These are phyloP conservation scores for Cerastis leucographa DNA, from an alignment of 2,888 invertebrate genomes.

Conservation along the genomic window DNA sequence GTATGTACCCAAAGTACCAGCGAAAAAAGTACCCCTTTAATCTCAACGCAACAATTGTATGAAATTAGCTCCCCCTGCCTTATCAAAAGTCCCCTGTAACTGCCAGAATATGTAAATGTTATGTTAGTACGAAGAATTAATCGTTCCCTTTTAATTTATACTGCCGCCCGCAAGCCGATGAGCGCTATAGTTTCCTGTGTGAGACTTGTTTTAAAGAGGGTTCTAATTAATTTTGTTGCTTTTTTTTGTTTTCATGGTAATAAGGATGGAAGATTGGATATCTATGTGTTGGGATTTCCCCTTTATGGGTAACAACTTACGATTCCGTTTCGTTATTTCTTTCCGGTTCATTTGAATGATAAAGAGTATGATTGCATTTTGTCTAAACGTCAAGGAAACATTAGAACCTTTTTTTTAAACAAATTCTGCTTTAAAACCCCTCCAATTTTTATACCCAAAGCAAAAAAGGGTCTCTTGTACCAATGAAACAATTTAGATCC, in stretches of 20 bases:
- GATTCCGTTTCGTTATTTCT: conserved; percentile 4
- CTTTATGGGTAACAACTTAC: conserved; percentile 19
- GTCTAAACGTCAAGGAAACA: neutral
- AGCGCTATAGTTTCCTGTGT: conserved; percentile 61
- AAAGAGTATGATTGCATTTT: conserved; percentile 8
- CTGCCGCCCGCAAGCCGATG: conserved; percentile 54
- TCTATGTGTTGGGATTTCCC: conserved; percentile 22
- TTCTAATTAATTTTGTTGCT: conserved; percentile 57
- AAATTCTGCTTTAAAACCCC: neutral
- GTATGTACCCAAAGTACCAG: conserved; percentile 19
- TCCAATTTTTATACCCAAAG: neutral
- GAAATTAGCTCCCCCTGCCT: conserved; percentile 62
- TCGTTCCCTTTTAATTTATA: conserved; percentile 71
- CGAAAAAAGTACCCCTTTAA: conserved; percentile 60
- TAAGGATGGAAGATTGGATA: conserved; percentile 43
- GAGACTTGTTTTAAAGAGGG: conserved; percentile 45
- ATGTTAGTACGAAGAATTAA: conserved; percentile 67
- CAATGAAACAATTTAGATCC: neutral
- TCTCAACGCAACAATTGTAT: conserved; percentile 54
- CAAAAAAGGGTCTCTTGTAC: neutral
- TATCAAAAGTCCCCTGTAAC: conserved; percentile 63
- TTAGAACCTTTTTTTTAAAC: neutral
- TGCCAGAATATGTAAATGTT: conserved; percentile 67
- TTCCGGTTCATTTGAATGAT: conserved; percentile 43
- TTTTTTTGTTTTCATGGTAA: conserved; percentile 60